A percentile compares a stretch with the other conserved stretches of the same genome.
phyloP scores from a whole-genome alignment of 2,888 invertebrate genomes.

The Erpobdella octoculata region DNA sequence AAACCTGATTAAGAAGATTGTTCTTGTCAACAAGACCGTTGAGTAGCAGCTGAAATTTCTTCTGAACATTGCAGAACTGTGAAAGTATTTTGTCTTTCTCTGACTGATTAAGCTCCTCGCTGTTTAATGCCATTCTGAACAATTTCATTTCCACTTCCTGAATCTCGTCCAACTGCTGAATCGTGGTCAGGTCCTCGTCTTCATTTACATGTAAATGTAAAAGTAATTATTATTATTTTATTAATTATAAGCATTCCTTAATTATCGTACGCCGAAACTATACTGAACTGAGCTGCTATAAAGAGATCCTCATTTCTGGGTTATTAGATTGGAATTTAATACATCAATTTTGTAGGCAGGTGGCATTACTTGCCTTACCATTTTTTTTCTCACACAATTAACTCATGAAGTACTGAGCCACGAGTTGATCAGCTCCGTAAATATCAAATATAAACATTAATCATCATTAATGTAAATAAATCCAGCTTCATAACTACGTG shows the following conservation, averaged over 20 bases:
- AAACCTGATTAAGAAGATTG: background rate
- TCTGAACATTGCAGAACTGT: background rate
- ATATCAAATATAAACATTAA: too few species aligned
- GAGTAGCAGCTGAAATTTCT: background rate
- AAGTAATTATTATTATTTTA: background rate
- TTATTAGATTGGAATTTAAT: too few species aligned
- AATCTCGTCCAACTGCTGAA: background rate
- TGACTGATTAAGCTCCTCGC: background rate
- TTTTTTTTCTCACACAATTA: too few species aligned
- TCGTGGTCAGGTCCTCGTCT: background rate
- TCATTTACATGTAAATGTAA: background rate
- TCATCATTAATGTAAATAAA: too few species aligned
- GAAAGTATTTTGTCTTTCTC: background rate
- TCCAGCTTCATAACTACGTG: too few species aligned
- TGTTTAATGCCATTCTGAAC: background rate
- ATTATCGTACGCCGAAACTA: too few species aligned
- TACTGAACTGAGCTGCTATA: too few species aligned
- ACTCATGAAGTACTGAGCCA: too few species aligned
- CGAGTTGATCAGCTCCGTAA: too few species aligned
- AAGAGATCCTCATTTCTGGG: too few species aligned
- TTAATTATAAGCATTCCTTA: background rate
- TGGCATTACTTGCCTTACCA: too few species aligned
- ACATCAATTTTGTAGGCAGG: too few species aligned
- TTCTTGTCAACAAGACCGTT: background rate
- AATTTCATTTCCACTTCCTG: background rate